A percentile compares a stretch with the other conserved stretches of the same genome.
These are phyloP conservation scores for Acronicta aceris DNA, from an alignment of 2,888 invertebrate genomes.

Conservation along the genomic window DNA sequence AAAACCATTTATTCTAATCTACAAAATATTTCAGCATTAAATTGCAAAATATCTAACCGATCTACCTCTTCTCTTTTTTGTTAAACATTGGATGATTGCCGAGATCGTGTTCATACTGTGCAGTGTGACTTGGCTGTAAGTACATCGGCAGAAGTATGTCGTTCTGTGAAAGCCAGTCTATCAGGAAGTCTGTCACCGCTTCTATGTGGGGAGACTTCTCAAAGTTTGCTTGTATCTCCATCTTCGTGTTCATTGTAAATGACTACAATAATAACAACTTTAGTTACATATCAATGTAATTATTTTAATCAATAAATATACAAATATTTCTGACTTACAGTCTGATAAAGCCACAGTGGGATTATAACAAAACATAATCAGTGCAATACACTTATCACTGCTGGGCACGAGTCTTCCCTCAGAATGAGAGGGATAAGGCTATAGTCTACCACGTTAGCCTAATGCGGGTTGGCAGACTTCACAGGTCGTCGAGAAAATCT, in stretches of 20 bases:
- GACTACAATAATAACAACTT: slow-evolving; percentile 52
- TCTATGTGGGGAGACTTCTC: slow-evolving; percentile 75
- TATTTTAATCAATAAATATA: too few relatives aligned
- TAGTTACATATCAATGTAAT: not conserved
- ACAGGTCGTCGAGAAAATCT: too few relatives aligned
- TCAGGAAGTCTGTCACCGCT: slow-evolving; percentile 76
- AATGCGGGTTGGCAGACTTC: too few relatives aligned
- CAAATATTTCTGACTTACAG: too few relatives aligned
- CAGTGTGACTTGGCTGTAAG: slow-evolving; percentile 66
- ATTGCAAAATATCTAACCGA: slow-evolving; percentile 14
- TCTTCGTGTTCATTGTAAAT: slow-evolving; percentile 47
- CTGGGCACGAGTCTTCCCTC: too few relatives aligned
- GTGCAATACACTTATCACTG: too few relatives aligned
- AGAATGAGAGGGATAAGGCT: too few relatives aligned
- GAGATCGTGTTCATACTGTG: slow-evolving; percentile 59
- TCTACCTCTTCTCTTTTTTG: slow-evolving; percentile 35
- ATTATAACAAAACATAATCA: too few relatives aligned
- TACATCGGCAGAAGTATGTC: slow-evolving; percentile 78
- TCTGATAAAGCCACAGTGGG: too few relatives aligned
- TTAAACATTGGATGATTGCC: slow-evolving; percentile 64
- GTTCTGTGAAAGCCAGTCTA: slow-evolving; percentile 79
- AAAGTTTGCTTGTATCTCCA: slow-evolving; percentile 68
- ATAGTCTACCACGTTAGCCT: too few relatives aligned
- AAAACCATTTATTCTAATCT: slow-evolving; percentile 15
- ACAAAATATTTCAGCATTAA: not conserved